Base-by-base conservation (phyloP, 2,113 vertebrate genomes). In the Hippocampus abdominalis region DNA sequence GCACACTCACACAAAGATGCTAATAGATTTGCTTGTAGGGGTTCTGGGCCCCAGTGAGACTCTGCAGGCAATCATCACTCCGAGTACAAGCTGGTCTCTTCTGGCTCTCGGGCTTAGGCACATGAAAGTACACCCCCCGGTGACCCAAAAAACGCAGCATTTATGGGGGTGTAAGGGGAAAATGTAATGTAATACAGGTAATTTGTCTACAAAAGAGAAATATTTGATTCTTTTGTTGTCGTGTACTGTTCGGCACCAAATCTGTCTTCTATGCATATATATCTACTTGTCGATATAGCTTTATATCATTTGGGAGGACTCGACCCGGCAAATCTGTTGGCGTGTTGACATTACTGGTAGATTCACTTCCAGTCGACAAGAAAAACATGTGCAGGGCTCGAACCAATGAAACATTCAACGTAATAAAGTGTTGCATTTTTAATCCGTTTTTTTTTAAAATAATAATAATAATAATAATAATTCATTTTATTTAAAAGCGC, bases 1-100 rank as follows among this genome's bases (percentile, higher is more conserved):
- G 68, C 61, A 57, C 60, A 69, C 49, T 62, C 51, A 46, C 57
- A 48, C 44, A 23, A 27, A 59, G 44, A 72, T 66, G 57, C 51
- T 64, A 64, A 64, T 46, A 46, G 63, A 64, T 46, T 64, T 64
- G 63, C 63, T 46, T 7, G 15, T 46, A 44, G 63, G 63, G 42
- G 42, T 64, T 27, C 40, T 46, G n/a, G 42, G 42, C 23, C 63
- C 63, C 63, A 18, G 40, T 46, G 63, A 64, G 63, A 64, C 63
- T 46, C 63, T 46, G 63, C 40, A 64, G 63, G 42, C 42, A 64
- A 64, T 64, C 63, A 46, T 42, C 2, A 27, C 23, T 46, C 23
- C 23, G 36, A 64, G 42, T 25, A 64, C 63, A 64, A 46, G 40
- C 42, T 64, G 63, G n/a, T 64, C 23, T 64, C 42, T 46, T 27